Conservation (phyloP, 2,113 vertebrate genomes). For the Mionectes macconnelli region DNA sequence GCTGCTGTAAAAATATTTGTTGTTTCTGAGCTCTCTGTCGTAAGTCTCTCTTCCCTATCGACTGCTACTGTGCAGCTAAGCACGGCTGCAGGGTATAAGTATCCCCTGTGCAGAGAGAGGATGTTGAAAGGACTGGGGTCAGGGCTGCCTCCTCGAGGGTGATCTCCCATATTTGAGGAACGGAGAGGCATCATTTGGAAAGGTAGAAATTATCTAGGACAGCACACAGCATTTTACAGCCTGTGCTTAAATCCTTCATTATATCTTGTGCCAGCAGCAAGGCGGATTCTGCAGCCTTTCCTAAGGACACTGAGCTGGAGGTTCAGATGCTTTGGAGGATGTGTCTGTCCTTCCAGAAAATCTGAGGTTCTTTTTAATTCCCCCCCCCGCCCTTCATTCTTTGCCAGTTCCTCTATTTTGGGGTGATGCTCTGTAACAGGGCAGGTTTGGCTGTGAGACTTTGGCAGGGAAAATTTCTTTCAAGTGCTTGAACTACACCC, state of each 20-base stretch:
- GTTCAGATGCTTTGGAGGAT: neutral
- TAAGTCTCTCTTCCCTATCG: neutral
- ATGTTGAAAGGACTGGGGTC: slow-evolving; percentile 16
- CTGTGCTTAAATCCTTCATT: slow-evolving; percentile 49
- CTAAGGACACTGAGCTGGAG: neutral
- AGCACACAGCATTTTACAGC: slow-evolving; percentile 47
- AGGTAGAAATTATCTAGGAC: slow-evolving; percentile 45
- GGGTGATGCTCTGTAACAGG: neutral
- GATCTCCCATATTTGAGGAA: neutral
- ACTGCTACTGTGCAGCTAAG: neutral
- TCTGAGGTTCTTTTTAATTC: no score
- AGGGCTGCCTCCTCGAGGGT: slow-evolving; percentile 29
- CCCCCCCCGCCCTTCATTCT: neutral
- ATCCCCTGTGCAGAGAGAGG: neutral
- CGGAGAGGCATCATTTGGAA: slow-evolving; percentile 57
- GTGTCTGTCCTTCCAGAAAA: neutral
- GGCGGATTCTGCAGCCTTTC: neutral
- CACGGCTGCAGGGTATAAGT: neutral
- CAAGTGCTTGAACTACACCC: neutral
- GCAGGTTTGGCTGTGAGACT: neutral
- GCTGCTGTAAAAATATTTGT: slow-evolving; percentile 35
- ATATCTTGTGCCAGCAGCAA: slow-evolving; percentile 15
- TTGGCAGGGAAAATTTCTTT: neutral
- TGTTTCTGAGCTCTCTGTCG: neutral
- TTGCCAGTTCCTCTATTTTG: neutral